Percentiles rank a stretch among this genome's conserved stretches.
phyloP scores from a whole-genome alignment of 2,797 vertebrate genomes.

The Glossophaga mutica region DNA sequence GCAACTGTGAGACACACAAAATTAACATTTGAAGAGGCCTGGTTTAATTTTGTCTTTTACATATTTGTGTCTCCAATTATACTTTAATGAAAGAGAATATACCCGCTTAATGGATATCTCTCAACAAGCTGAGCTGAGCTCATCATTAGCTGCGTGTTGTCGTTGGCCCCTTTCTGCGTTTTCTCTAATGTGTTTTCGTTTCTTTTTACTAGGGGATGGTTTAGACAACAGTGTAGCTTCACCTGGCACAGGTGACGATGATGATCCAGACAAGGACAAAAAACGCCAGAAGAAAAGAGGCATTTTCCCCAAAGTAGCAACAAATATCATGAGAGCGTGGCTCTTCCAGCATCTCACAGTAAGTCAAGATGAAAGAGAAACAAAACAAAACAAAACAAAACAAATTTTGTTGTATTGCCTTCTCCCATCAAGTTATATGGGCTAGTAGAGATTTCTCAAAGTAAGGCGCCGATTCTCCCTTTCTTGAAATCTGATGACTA shows the following conservation, averaged over 20 bases:
- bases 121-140: conserved; percentile 76
- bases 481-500: conserved; percentile 72
- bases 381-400: too few relatives aligned
- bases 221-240: conserved; percentile 99
- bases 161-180: background rate
- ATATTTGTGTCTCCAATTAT: conserved; percentile 79
- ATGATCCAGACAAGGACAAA: conserved; percentile 99
- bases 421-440: background rate
- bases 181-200: conserved; percentile 70
- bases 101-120: conserved; percentile 75
- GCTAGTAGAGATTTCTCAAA: conserved; percentile 29
- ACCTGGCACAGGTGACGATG: conserved; percentile 97
- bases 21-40: conserved; percentile 85
- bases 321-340: conserved; percentile 99
- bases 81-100: conserved; percentile 78
- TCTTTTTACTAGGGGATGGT: conserved; percentile 93
- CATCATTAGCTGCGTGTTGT: conserved; percentile 38
- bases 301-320: conserved; percentile 99
- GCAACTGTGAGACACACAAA: conserved; percentile 82
- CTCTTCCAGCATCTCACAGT: conserved; percentile 99
- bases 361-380: conserved; percentile 80
- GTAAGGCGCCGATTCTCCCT: conserved; percentile 34
- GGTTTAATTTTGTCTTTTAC: conserved; percentile 85
- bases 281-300: conserved; percentile 99
- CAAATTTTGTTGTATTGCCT: background rate